Conservation (phyloP, 2,113 vertebrate species). For the Semicossyphus pulcher region DNA sequence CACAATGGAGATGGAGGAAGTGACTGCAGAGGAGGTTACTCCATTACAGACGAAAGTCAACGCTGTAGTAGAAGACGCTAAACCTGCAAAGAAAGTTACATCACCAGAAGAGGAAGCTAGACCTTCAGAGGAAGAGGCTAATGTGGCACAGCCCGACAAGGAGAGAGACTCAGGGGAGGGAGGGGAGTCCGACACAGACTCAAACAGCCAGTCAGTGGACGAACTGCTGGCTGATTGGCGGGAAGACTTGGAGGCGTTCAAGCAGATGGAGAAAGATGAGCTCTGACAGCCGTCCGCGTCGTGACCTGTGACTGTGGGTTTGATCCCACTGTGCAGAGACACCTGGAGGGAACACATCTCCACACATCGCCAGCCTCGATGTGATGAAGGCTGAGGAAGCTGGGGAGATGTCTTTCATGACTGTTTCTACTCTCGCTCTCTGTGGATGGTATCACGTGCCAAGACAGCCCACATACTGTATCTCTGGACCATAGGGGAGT, state of each 20-base stretch:
- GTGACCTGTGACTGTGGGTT: constrained; percentile 30
- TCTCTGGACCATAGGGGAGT: constrained; percentile 47
- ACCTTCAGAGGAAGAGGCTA: not conserved
- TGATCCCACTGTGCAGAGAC: not conserved
- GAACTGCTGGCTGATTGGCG: constrained; percentile 96
- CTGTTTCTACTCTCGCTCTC: constrained; percentile 34
- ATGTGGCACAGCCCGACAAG: constrained; percentile 13
- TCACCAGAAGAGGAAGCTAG: constrained; percentile 37
- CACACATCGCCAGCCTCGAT: constrained; percentile 29
- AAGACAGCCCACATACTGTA: constrained; percentile 42
- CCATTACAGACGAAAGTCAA: constrained; percentile 37
- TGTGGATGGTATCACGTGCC: constrained; percentile 38
- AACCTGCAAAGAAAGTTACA: constrained; percentile 28
- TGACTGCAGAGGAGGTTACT: constrained; percentile 22
- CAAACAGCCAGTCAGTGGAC: constrained; percentile 87
- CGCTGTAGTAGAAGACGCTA: constrained; percentile 25
- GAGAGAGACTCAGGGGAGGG: constrained; percentile 58
- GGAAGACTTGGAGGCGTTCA: constrained; percentile 98
- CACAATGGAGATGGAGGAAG: constrained; percentile 79
- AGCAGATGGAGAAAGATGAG: constrained; percentile 99
- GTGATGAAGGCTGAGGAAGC: constrained; percentile 25
- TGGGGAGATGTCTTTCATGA: constrained; percentile 11
- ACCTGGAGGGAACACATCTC: constrained; percentile 18
- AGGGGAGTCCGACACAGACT: constrained; percentile 66
- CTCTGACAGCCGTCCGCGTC: constrained; percentile 87